Evolutionary conservation across 2,113 vertebrate species (phyloP), one percentile per base, ranked within the genome.

Genomic region (Grantiella picta): DNA sequence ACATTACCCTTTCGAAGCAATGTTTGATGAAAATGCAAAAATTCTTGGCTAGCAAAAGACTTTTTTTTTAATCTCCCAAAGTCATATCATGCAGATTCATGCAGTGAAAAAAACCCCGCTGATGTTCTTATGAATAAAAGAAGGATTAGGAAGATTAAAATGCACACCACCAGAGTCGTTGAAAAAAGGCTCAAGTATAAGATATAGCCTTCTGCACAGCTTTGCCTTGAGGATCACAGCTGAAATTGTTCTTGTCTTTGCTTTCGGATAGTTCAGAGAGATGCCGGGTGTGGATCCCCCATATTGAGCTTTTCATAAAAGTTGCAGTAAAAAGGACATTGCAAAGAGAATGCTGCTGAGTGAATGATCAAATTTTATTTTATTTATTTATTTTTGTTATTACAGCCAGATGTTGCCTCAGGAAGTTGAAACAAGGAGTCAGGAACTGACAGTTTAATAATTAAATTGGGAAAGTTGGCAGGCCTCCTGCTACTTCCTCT

Each of bases 401-500:
- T 94, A 80, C 80, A 95, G 91, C 92, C 95, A 97, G 95, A 96
- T 94, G 95, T 97, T 97, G 92, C 94, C 94, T 97, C 87, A 93
- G 97, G 96, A 98, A 97, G 97, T 94, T 77, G 96, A 97, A 96
- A 96, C 81, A 92, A 97, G 94, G 92, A 96, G 86, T 90, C 89
- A 76, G 91, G 85, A 96, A 96, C 96, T 94, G 96, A 91, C 89
- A 91, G 94, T 82, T 94, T 92, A 91, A 83, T 97, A 97, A 97
- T 97, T 97, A 97, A 96, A 96, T 97, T 78, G 96, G 88, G 80
- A 91, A 83, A 96, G 72, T 94, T 97, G 96, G 96, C 97, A 97
- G 94, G 94, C 87, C 77, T 90, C 86, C 89, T 95, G 72, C 92
- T 92, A 95, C 89, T 92, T 73, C 96, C 94, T 92, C 96, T 86